Evolutionary conservation across 2,113 vertebrate species (phyloP).

Genomic region (Otus sunia): DNA sequence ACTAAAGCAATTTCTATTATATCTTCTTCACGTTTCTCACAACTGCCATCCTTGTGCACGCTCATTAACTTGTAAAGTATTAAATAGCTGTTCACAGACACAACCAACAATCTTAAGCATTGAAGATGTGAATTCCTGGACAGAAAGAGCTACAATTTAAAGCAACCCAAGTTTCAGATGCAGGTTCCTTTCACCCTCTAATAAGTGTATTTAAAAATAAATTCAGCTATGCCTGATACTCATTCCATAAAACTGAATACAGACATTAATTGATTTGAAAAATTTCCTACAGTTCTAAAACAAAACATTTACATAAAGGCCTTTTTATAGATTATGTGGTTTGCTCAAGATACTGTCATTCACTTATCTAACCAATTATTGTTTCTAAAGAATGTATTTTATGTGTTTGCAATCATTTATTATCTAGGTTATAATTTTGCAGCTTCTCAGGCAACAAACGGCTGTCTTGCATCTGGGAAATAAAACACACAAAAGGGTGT

Average conservation of each 20-base stretch:
- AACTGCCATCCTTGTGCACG: not conserved
- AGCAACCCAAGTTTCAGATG: not conserved
- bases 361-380: slow-evolving; percentile 61
- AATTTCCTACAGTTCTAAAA: not conserved
- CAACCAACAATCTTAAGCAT: not conserved
- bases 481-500: slow-evolving; percentile 61
- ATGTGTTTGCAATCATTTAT: slow-evolving; percentile 67
- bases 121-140: not conserved
- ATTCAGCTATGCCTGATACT: not conserved
- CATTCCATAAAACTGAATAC: not conserved
- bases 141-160: not conserved
- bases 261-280: not conserved
- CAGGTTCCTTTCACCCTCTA: not conserved
- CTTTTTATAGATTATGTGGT: slow-evolving; percentile 10
- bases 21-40: not conserved
- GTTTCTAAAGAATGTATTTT: slow-evolving; percentile 62
- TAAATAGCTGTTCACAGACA: not conserved
- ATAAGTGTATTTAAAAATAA: slow-evolving; percentile 45
- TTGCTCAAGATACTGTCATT: slow-evolving; percentile 48
- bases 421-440: slow-evolving; percentile 62
- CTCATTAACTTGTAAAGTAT: not conserved
- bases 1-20: not conserved
- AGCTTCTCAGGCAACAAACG: slow-evolving; percentile 64
- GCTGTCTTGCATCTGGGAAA: slow-evolving; percentile 67
- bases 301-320: slow-evolving; percentile 8